phyloP scores from a whole-genome alignment of 2,888 invertebrate genomes.

The Meiosimyza platycephala region DNA sequence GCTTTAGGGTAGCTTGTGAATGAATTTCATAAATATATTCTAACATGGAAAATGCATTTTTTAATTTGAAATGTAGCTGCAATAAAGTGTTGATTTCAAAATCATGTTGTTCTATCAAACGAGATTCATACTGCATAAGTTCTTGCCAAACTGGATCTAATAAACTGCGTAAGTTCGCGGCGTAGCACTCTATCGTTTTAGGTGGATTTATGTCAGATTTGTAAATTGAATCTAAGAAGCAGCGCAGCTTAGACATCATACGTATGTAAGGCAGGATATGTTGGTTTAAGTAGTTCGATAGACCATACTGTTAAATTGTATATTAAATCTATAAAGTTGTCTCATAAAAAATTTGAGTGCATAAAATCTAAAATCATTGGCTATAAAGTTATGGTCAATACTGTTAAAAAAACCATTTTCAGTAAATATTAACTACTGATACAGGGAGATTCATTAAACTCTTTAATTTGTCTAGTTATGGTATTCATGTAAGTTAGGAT shows the following conservation, averaged over 20 bases:
- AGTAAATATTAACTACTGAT: no score
- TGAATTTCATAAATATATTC: conserved; percentile 66
- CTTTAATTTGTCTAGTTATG: no score
- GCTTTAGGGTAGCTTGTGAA: conserved; percentile 55
- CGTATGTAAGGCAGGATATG: conserved; percentile 56
- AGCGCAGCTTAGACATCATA: conserved; percentile 61
- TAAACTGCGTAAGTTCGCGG: conserved; percentile 64
- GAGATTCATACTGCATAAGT: conserved; percentile 64
- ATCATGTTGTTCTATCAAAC: conserved; percentile 64
- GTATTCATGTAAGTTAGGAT: no score
- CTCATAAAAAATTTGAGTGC: neutral
- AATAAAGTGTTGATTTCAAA: conserved; percentile 65
- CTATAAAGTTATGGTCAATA: no score
- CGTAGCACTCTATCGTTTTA: conserved; percentile 69
- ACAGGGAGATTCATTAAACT: no score
- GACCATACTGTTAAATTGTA: conserved; percentile 48
- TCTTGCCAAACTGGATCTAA: conserved; percentile 62
- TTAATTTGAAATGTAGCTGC: conserved; percentile 61
- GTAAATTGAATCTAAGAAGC: conserved; percentile 62
- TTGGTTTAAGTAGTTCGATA: conserved; percentile 52
- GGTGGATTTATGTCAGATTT: conserved; percentile 55
- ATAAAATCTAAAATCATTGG: no score
- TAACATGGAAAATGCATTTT: conserved; percentile 60
- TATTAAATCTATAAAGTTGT: neutral
- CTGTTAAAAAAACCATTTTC: no score